These are phyloP conservation scores for Apoda limacodes DNA, from an alignment of 2,888 invertebrate genomes.

Conservation along the genomic window DNA sequence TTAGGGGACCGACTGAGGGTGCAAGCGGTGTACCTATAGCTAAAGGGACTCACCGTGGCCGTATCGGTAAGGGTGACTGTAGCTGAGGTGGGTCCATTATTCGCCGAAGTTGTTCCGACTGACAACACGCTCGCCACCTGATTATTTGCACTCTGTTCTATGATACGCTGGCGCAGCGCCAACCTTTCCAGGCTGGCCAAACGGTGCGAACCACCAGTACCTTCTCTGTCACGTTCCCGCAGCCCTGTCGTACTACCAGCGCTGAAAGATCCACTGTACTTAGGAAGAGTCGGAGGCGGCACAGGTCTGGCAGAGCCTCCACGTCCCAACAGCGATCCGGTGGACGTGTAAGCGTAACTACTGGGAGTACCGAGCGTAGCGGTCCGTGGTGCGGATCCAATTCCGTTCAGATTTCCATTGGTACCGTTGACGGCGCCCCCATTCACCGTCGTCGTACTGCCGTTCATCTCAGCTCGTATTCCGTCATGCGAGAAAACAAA, in stretches of 20 bases:
- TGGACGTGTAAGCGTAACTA: conserved; percentile 74
- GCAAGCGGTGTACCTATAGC: no score
- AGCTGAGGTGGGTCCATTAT: conserved; percentile 54
- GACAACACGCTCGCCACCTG: conserved; percentile 41
- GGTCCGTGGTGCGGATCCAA: conserved; percentile 57
- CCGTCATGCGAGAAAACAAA: conserved; percentile 57
- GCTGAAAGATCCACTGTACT: conserved; percentile 82
- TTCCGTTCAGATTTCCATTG: conserved; percentile 53
- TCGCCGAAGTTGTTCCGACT: conserved; percentile 38
- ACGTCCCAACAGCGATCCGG: conserved; percentile 70
- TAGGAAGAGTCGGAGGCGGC: conserved; percentile 83
- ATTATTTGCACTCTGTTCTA: conserved; percentile 74
- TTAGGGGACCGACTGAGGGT: conserved; percentile 58
- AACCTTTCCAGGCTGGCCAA: conserved; percentile 86
- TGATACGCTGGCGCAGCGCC: conserved; percentile 84
- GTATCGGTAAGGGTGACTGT: conserved; percentile 66
- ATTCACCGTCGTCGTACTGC: conserved; percentile 66
- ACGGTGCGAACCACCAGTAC: conserved; percentile 80
- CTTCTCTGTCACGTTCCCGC: conserved; percentile 74
- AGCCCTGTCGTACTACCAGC: conserved; percentile 73
- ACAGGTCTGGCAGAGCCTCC: conserved; percentile 76
- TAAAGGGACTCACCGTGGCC: conserved; percentile 69
- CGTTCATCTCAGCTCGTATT: conserved; percentile 59
- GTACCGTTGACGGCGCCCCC: conserved; percentile 61
- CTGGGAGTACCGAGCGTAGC: conserved; percentile 67